Conservation (phyloP, 2,113 vertebrate genomes). For the Chinchilla lanigera region DNA sequence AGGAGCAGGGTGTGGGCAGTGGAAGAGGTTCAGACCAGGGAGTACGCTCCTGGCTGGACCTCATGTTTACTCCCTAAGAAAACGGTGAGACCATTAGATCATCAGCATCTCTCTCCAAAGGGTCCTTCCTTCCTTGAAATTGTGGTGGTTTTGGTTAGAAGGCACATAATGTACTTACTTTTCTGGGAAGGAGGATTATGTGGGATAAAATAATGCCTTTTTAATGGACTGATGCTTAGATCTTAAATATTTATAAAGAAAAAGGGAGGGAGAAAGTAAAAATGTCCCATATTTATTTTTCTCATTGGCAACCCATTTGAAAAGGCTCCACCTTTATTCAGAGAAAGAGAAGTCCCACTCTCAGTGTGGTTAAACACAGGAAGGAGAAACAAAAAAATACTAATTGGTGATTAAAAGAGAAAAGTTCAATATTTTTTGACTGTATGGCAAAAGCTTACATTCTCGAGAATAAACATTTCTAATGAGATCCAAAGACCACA, state of each 20-base stretch:
- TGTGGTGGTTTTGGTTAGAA: slow-evolving; percentile 46
- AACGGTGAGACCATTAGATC: neutral
- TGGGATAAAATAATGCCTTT: slow-evolving; percentile 36
- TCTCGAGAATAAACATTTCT: slow-evolving; percentile 74
- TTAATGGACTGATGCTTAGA: neutral
- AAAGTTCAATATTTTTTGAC: slow-evolving; percentile 59
- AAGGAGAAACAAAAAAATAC: slow-evolving; percentile 45
- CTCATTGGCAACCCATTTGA: neutral
- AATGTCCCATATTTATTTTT: neutral
- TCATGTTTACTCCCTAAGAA: neutral
- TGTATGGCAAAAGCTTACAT: slow-evolving; percentile 55
- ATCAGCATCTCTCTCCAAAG: neutral
- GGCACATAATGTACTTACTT: neutral
- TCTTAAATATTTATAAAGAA: slow-evolving; percentile 67
- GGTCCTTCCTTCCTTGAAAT: neutral
- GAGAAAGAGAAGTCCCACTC: neutral
- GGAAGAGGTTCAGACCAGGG: neutral
- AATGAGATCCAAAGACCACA: slow-evolving; percentile 76
- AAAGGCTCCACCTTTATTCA: slow-evolving; percentile 29
- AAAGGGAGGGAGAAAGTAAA: neutral
- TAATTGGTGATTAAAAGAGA: slow-evolving; percentile 69
- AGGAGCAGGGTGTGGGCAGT: neutral
- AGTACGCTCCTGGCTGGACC: neutral
- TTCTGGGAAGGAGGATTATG: neutral
- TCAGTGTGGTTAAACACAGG: slow-evolving; percentile 17